Base-by-base conservation (phyloP, 30 jellyfish, hydroid and myxozoan species). In the Morbakka virulenta region DNA sequence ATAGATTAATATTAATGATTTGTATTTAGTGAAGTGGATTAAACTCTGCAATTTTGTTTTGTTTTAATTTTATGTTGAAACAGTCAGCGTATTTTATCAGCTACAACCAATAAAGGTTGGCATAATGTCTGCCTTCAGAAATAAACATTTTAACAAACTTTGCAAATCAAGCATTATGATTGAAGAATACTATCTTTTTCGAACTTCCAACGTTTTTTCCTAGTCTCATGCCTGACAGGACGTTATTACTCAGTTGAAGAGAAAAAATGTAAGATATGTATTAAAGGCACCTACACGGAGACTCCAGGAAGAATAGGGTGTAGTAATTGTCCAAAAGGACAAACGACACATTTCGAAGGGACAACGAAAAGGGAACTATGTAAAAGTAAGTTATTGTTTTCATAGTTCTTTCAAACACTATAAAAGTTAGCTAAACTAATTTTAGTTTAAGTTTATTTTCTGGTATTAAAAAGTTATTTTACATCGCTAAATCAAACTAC, bases 161-260 rank as follows among this genome's bases (percentile, higher is more conserved):
- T 6, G 57, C 9, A 41, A 17, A 41, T 6, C 57, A 41, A 17
- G 57, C 57, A 41, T 41, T 17, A 41, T 41, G 9, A 17, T 6
- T 41, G 9, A 41, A 6, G 57, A 41, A 6, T 9, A 9, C 57
- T 6, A 9, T 41, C 13, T 41, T 6, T 41, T 41, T 6, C 17
- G 57, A 41, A 9, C 9, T 6, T 41, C 9, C 57, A 17, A 6
- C 17, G 28, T 11, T 36, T 31, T n/a, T 32, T 64, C 52, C 11
- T 63, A 93, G 99, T 93, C 34, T 86, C 96, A 20, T 93, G 99
- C 33, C 64, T 93, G 41, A 90, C 97, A 81, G 99, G 99, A 3
- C 86, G 77, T 34, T 93, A 93, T 57, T 93, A 35, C 32, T 89
- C 76, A 64, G 22, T 52, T 11, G 82, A 69, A 0, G 71, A 36